Percentiles rank a stretch among this genome's conserved stretches.
phyloP scores from a whole-genome alignment of 1,140 invertebrate species.

The Heterodera schachtii region DNA sequence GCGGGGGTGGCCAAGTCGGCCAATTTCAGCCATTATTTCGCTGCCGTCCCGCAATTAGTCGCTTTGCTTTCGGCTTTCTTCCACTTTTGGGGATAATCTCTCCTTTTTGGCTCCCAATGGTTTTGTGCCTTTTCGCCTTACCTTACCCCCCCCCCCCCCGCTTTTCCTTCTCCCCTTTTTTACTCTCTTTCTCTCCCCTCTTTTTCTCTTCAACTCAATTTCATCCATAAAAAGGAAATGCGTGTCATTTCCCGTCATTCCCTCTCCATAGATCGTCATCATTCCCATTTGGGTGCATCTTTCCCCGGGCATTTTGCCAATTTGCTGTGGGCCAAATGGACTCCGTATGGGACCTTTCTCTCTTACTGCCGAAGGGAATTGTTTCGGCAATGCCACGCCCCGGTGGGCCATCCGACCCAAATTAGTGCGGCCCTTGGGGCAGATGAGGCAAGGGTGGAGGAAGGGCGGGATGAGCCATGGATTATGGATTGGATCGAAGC shows the following conservation, averaged over 20 bases:
- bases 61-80: background rate
- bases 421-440: conserved; percentile 5
- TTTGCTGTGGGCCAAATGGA: conserved; percentile 15
- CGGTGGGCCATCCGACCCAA: conserved; percentile 3
- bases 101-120: background rate
- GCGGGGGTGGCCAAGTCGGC: background rate
- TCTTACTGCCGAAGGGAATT: conserved; percentile 10
- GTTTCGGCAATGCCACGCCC: background rate
- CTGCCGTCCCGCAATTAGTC: background rate
- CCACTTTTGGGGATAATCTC: background rate
- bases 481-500: conserved; percentile 1
- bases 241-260: conserved; percentile 5
- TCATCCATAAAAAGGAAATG: background rate
- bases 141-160: background rate
- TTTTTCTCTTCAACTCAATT: background rate
- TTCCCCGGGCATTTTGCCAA: conserved; percentile 10
- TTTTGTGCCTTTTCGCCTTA: background rate
- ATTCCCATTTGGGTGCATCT: background rate
- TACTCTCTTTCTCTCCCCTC: background rate
- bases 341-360: background rate
- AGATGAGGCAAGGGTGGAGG: background rate
- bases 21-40: background rate
- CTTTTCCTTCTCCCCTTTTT: background rate
- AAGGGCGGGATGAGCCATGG: background rate
- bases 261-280: conserved; percentile 13